phyloP scores from a whole-genome alignment of 2,113 vertebrate species.

The Petrocephalus microphthalmus region DNA sequence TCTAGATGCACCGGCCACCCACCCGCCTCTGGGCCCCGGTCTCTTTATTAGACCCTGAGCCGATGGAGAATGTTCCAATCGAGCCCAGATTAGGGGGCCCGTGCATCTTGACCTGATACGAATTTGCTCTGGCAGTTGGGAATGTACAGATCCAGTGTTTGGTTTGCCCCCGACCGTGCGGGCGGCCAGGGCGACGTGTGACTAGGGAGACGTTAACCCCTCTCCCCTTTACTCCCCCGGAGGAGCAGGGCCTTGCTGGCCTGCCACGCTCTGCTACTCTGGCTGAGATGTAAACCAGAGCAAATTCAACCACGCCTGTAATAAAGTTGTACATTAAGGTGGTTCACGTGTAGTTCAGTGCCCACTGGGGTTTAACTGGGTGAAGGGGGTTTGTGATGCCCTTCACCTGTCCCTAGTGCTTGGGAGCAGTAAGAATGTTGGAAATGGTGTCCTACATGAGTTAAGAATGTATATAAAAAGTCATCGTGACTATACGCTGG shows the following conservation, averaged over 20 bases:
- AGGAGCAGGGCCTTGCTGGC: neutral
- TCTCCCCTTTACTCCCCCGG: neutral
- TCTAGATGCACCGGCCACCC: conserved; percentile 44
- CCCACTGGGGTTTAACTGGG: neutral
- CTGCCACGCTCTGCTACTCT: neutral
- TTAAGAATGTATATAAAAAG: neutral
- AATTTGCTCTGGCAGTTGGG: conserved; percentile 50
- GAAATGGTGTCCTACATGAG: neutral
- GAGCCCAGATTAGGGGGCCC: conserved; percentile 23
- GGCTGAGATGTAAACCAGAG: conserved; percentile 28
- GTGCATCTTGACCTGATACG: conserved; percentile 48
- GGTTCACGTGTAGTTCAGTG: conserved; percentile 30
- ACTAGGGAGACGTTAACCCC: neutral
- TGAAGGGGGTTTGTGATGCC: neutral
- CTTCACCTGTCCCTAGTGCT: neutral
- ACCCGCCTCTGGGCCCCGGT: neutral
- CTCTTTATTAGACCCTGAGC: neutral
- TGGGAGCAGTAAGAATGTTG: neutral
- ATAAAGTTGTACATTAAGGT: conserved; percentile 42
- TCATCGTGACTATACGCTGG: neutral
- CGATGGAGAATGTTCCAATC: neutral
- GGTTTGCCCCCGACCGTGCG: neutral
- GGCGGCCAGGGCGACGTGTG: neutral
- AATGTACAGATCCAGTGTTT: neutral
- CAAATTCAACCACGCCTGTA: conserved; percentile 33